Evolutionary conservation across 2,888 invertebrate genomes (phyloP).

Genomic region (Tanypteryx hageni): DNA sequence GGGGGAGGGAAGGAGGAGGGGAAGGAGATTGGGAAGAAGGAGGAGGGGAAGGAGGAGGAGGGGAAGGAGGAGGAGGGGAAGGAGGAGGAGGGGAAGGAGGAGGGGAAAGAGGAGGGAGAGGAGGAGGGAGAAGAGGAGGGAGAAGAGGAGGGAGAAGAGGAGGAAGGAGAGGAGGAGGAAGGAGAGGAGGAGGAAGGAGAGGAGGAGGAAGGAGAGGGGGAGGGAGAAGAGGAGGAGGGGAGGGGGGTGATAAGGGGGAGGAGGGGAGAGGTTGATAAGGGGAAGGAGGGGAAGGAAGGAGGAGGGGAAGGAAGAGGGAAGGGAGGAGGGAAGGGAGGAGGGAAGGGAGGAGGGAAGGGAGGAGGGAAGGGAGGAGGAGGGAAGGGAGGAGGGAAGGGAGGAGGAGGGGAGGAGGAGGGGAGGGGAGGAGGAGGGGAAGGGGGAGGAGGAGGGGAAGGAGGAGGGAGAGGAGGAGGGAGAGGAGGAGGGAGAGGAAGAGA

Average conservation of each 20-base stretch:
- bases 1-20: no score
- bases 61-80: background rate
- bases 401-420: background rate
- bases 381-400: no score
- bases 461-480: background rate
- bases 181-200: background rate
- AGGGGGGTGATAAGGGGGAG: background rate
- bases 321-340: background rate
- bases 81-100: background rate
- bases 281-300: background rate
- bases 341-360: background rate
- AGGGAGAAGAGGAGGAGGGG: background rate
- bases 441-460: background rate
- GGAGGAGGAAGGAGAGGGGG: background rate
- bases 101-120: background rate
- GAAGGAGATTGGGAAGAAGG: no score
- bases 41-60: background rate
- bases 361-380: background rate
- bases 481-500: background rate
- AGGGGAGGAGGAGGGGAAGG: background rate
- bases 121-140: background rate
- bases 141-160: background rate
- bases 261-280: background rate
- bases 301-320: background rate
- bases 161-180: background rate